These are phyloP conservation scores for Aurelia aurita DNA, from an alignment of 30 jellyfish, hydroid and myxozoan species.

Conservation along the genomic window DNA sequence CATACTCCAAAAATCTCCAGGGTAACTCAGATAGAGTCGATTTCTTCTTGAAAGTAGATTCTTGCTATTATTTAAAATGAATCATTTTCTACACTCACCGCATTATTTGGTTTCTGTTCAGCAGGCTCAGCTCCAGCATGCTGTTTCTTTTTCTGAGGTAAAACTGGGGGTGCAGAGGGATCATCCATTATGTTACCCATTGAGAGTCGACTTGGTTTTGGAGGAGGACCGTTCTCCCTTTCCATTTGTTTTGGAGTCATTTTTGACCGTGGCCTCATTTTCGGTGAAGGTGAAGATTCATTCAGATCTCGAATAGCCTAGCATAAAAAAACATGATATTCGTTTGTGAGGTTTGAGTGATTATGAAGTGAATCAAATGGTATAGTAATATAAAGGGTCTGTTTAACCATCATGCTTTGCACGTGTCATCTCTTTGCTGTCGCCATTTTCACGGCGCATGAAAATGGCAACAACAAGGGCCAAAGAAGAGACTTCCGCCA, in stretches of 20 bases:
- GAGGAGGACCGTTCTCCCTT: constrained; percentile 36
- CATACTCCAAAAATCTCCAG: neutral
- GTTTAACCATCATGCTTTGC: too few species aligned
- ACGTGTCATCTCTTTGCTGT: too few species aligned
- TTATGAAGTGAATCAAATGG: neutral
- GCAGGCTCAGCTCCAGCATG: constrained; percentile 23
- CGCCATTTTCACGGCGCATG: too few species aligned
- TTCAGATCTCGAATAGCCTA: constrained; percentile 63
- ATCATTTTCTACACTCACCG: neutral
- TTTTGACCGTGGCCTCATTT: constrained; percentile 20
- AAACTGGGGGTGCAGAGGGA: constrained; percentile 37
- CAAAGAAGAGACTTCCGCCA: too few species aligned
- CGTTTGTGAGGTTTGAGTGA: neutral
- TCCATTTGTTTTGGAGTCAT: constrained; percentile 70
- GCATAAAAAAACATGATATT: neutral
- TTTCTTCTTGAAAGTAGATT: too few species aligned
- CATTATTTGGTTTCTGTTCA: constrained; percentile 8
- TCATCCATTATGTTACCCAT: neutral
- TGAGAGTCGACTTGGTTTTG: constrained; percentile 42
- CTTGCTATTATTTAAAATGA: too few species aligned
- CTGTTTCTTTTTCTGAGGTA: constrained; percentile 39
- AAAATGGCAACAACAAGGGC: too few species aligned
- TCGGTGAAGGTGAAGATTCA: constrained; percentile 36
- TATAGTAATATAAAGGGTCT: too few species aligned
- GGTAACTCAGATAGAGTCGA: neutral